Base-by-base conservation (phyloP, 2,113 vertebrate genomes). In the Menura novaehollandiae region DNA sequence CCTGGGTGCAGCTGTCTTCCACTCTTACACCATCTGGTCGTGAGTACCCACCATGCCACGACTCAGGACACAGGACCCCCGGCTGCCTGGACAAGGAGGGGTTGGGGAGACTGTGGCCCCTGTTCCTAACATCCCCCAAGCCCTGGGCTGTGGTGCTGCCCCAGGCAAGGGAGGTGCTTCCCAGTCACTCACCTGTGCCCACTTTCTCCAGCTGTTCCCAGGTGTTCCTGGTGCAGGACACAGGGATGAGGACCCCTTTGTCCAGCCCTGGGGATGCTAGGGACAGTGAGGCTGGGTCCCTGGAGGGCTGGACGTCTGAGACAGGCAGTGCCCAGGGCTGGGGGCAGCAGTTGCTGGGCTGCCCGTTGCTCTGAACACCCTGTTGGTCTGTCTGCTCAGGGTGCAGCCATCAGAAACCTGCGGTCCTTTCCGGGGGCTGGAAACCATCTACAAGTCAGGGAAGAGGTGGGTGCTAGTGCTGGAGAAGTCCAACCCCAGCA, bases 1-100 rank as follows among this genome's bases (percentile, higher is more conserved):
- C 97, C 97, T 99, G 68, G 98, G 99, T 0, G 97, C 99, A 0
- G 98, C 98, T 0, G 13, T 99, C 56, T 99, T 99, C 93, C 97
- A 99, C 89, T 99, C 98, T 46, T 99, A 98, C 87, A 98, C 98
- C 62, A 96, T 99, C 95, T 99, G 99, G 99, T 99, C 98, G 99
- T 99, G 98, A 99, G 98, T 98, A 68, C 51, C 7, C 1, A 6
- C 30, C 1, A 3, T 30, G 6, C 13, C 9, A 3, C 1, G 0
- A 32, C 55, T 9, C 4, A 1, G 55, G 27, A 37, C 7, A 7
- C 81, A 32, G 82, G 55, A 24, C 16, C 1, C 2, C 46, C 0
- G 0, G 35, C 56, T 73, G 32, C 43, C 43, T 6, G 21, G 49
- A 3, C 4, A 15, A 32, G 51, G 39, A 69, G 39, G 24, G 21